Evolutionary conservation across 1,140 invertebrate genomes (phyloP), one percentile per base, ranked within the genome.

Genomic region (Apis cerana): DNA sequence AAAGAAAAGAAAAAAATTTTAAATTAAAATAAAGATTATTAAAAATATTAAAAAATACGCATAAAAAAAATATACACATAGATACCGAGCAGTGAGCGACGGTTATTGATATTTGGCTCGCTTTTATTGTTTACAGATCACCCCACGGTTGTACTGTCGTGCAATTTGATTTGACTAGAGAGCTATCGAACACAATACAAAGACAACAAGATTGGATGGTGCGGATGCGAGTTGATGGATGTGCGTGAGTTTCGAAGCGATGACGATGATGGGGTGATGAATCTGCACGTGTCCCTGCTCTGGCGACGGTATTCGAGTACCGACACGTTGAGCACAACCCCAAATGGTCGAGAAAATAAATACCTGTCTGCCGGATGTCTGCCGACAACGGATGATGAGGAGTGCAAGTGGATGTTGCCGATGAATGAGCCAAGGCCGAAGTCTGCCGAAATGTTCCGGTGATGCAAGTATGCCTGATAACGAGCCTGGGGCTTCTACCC

Each of bases 171-270:
- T 94, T 94, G 91, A 93, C 93, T 94, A 94, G 92, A 94, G 93
- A 92, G 90, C 92, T 94, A 93, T 94, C 93, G 91, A 94, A 93
- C 93, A 93, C 92, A 93, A 92, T 93, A 92, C 92, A 94, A 93
- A 93, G 92, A 94, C 93, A 93, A 94, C 93, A 94, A 93, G 92
- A 93, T 94, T 94, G 93, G 93, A 94, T 93, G 92, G 89, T 93
- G 92, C 90, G 92, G 92, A 94, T 94, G 93, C 92, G 92, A 93
- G 90, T 93, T 93, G 92, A 93, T 94, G 92, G 93, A 94, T 94
- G 93, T 94, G 93, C 92, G 93, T 94, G 93, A 94, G 92, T 93
- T 91, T 92, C 86, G 89, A 92, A 91, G 91, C 90, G 89, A 91
- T 92, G 91, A 91, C 86, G 90, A 90, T 90, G 88, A 90, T 91